Evolutionary conservation across 2,797 vertebrate genomes (phyloP).

Genomic region (Heliangelus exortis): DNA sequence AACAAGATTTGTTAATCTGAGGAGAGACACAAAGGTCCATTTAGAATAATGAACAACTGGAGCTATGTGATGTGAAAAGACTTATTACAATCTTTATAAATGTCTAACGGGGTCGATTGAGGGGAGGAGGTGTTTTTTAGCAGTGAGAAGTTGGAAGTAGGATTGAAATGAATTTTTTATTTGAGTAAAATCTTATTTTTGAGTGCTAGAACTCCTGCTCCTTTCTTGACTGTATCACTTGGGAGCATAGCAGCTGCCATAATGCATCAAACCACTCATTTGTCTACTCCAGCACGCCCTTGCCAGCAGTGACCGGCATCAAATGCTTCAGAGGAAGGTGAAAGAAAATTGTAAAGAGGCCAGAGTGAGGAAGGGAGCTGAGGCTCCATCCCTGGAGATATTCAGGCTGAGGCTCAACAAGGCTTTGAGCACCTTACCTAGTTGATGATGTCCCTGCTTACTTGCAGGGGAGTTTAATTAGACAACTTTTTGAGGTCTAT

Average conservation of each 20-base stretch:
- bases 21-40: not conserved
- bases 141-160: not conserved
- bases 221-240: not conserved
- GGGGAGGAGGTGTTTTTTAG: not conserved
- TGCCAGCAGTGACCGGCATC: not conserved
- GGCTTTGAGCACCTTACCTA: no score
- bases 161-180: slow-evolving; percentile 5
- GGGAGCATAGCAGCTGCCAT: not conserved
- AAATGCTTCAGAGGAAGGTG: not conserved
- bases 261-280: not conserved
- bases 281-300: not conserved
- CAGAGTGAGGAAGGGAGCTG: not conserved
- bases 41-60: not conserved
- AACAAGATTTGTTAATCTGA: not conserved
- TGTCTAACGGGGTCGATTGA: not conserved
- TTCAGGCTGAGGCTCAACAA: no score
- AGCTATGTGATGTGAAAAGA: not conserved
- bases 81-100: not conserved
- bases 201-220: not conserved
- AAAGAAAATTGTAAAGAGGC: not conserved
- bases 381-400: no score
- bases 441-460: no score
- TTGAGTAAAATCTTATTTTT: not conserved
- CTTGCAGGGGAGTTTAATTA: no score
- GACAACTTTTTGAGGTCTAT: not conserved